These are phyloP conservation scores for Cardiocondyla obscurior DNA, from an alignment of 1,140 invertebrate species.

Conservation along the genomic window DNA sequence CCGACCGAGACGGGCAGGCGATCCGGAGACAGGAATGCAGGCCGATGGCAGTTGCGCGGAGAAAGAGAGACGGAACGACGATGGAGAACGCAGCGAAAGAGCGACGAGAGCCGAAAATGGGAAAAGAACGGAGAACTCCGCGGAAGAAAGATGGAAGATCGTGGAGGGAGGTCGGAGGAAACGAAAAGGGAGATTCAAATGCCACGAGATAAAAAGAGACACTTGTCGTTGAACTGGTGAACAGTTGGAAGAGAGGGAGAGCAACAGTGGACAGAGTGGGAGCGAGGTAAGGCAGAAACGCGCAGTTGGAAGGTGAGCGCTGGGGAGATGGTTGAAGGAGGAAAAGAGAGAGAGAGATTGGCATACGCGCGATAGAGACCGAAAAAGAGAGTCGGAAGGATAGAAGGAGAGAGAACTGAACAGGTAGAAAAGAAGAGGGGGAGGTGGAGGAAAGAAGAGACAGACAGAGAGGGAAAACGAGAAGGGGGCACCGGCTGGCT, in stretches of 20 bases:
- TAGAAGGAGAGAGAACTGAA: slow-evolving; percentile 39
- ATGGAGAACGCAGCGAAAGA: neutral
- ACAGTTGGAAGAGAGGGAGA: slow-evolving; percentile 41
- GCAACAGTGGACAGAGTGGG: slow-evolving; percentile 44
- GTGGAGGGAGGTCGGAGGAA: neutral
- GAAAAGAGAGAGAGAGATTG: slow-evolving; percentile 31
- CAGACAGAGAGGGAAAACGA: slow-evolving; percentile 7
- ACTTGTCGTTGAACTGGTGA: slow-evolving; percentile 30
- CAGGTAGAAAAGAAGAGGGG: slow-evolving; percentile 22
- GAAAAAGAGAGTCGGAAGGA: slow-evolving; percentile 26
- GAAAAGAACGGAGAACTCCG: neutral
- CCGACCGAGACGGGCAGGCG: slow-evolving; percentile 8
- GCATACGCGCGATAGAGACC: too few relatives aligned
- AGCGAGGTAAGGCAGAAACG: slow-evolving; percentile 65
- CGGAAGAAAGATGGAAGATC: slow-evolving; percentile 3
- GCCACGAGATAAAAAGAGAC: slow-evolving; percentile 1
- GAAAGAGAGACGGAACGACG: neutral
- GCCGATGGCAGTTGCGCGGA: neutral
- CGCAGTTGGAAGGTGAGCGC: slow-evolving; percentile 53
- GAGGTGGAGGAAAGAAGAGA: neutral
- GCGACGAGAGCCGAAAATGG: slow-evolving; percentile 21
- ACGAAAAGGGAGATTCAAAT: slow-evolving; percentile 21
- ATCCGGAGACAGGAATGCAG: slow-evolving; percentile 44
- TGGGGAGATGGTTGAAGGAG: slow-evolving; percentile 6
- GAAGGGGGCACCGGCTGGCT: slow-evolving; percentile 61